A percentile compares a stretch with the other conserved stretches of the same genome.
phyloP scores from a whole-genome alignment of 2,113 vertebrate species.

The Suricata suricatta region DNA sequence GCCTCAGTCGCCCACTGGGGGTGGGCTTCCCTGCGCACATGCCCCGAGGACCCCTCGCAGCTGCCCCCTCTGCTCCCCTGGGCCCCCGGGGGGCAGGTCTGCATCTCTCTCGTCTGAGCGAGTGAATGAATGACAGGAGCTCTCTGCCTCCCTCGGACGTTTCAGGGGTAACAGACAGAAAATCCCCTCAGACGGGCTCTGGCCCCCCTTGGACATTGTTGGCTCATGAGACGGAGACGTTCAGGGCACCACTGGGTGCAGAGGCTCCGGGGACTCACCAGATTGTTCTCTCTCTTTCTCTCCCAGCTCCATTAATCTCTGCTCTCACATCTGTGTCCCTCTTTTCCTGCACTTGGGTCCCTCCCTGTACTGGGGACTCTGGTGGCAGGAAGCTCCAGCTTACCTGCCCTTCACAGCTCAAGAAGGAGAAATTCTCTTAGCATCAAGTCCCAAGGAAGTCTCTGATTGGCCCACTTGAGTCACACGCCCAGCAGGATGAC shows the following conservation, averaged over 20 bases:
- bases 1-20: fast-evolving
- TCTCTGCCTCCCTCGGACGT: neutral
- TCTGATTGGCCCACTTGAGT: neutral
- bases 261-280: neutral
- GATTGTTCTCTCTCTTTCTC: neutral
- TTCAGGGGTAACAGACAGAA: neutral
- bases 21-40: neutral
- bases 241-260: fast-evolving
- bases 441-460: neutral
- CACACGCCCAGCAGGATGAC: neutral
- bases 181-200: neutral
- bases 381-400: neutral
- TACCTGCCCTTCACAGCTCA: too few species aligned
- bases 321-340: neutral
- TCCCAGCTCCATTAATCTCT: neutral
- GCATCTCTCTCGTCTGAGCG: neutral
- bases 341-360: neutral
- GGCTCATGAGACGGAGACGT: neutral
- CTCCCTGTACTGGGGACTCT: fast-evolving
- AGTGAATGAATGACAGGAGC: neutral
- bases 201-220: neutral
- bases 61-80: neutral
- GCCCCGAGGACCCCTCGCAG: neutral
- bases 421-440: neutral
- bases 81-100: fast-evolving